phyloP scores from a whole-genome alignment of 30 jellyfish, hydroid and myxozoan species.

The Chironex yamaguchii region DNA sequence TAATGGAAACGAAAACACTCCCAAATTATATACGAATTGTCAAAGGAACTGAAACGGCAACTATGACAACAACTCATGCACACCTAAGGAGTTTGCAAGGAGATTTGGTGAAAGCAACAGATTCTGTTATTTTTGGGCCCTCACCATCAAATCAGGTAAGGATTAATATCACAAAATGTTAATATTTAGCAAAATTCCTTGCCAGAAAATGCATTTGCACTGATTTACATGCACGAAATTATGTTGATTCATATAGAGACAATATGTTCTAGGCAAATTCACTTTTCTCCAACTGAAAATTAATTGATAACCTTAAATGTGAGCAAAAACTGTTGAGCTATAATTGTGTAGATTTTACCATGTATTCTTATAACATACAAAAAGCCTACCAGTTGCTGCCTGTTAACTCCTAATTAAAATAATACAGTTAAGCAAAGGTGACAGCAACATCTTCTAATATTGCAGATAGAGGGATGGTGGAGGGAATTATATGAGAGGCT shows the following conservation, averaged over 20 bases:
- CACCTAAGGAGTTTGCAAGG: conserved; percentile 26
- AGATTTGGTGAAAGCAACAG: conserved; percentile 34
- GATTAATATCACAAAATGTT: too few species aligned
- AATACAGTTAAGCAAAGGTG: too few species aligned
- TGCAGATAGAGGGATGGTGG: conserved; percentile 60
- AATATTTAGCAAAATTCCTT: conserved; percentile 24
- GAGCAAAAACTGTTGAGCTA: too few species aligned
- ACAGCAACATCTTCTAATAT: too few species aligned
- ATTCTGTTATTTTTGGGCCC: conserved; percentile 65
- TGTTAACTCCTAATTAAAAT: too few species aligned
- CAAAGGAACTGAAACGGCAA: conserved; percentile 6
- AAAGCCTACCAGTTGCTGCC: too few species aligned
- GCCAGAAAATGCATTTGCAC: conserved; percentile 58
- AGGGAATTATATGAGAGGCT: conserved; percentile 56
- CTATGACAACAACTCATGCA: conserved; percentile 46
- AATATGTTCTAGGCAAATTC: too few species aligned
- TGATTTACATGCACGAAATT: conserved; percentile 30
- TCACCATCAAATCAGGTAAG: conserved; percentile 71
- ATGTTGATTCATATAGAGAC: neutral
- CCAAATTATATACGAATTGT: conserved; percentile 3
- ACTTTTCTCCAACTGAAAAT: too few species aligned
- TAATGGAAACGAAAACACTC: conserved; percentile 23
- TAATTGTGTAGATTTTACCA: too few species aligned
- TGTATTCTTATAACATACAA: too few species aligned
- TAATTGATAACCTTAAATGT: too few species aligned